These are phyloP conservation scores for sheep (Ovis aries) DNA, from an alignment of 2,113 vertebrate genomes.

Conservation along the genomic window DNA sequence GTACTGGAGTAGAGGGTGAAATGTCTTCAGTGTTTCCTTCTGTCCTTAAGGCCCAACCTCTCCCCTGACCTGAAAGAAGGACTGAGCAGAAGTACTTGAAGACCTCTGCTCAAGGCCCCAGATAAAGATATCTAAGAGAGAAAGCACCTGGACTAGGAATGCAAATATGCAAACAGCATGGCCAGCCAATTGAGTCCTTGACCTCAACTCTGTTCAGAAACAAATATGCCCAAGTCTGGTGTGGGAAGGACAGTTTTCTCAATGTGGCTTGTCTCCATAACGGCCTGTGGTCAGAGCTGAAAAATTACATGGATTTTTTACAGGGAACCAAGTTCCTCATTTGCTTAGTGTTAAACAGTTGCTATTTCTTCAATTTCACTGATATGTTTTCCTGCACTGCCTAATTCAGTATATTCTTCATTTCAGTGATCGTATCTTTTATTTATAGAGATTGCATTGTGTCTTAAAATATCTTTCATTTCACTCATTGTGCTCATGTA, in stretches of 20 bases:
- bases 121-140: background rate
- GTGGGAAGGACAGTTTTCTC: background rate
- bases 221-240: background rate
- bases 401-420: background rate
- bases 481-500: background rate
- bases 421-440: background rate
- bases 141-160: background rate
- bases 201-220: background rate
- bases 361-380: background rate
- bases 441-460: background rate
- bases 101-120: background rate
- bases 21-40: background rate
- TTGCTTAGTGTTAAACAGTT: background rate
- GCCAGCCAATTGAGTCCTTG: background rate
- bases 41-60: background rate
- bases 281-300: background rate
- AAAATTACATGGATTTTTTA: background rate
- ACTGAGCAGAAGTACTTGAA: background rate
- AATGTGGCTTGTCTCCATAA: background rate
- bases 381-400: background rate
- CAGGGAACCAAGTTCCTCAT: background rate
- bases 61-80: background rate
- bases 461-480: background rate
- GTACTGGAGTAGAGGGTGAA: background rate
- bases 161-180: background rate